Evolutionary conservation across 2,113 vertebrate species (phyloP).

Genomic region (Oryzias woworae): DNA sequence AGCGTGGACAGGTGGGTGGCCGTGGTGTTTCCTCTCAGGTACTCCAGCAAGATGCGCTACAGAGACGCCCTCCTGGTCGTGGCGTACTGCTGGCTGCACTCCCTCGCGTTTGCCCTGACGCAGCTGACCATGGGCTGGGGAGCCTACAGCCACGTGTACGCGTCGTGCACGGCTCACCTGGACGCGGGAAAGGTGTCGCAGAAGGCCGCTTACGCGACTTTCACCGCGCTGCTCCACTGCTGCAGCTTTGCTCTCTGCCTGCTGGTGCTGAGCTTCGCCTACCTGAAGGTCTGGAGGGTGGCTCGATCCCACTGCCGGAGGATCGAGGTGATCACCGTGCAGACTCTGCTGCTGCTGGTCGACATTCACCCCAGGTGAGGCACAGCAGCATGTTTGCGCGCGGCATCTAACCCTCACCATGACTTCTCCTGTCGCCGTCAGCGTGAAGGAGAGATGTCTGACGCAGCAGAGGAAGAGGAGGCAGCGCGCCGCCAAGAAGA

Average conservation of each 20-base stretch:
- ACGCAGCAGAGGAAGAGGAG: conserved; percentile 78
- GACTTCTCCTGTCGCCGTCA: conserved; percentile 37
- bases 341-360: conserved; percentile 80
- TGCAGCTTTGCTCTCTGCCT: conserved; percentile 79
- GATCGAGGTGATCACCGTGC: conserved; percentile 81
- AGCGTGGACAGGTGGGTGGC: conserved; percentile 84
- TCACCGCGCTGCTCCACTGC: conserved; percentile 78
- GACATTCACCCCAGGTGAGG: conserved; percentile 81
- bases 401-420: not conserved
- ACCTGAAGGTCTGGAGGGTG: conserved; percentile 79
- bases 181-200: conserved; percentile 41
- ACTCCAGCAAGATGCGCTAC: conserved; percentile 81
- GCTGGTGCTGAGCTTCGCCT: conserved; percentile 78
- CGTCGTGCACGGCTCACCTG: conserved; percentile 79
- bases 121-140: conserved; percentile 79
- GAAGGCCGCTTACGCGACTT: conserved; percentile 73
- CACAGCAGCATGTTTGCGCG: not conserved
- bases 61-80: conserved; percentile 77
- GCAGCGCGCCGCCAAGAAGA: conserved; percentile 80
- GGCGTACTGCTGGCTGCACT: conserved; percentile 78
- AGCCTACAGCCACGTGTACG: conserved; percentile 77
- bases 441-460: conserved; percentile 81
- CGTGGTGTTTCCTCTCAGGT: conserved; percentile 81
- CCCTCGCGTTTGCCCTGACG: conserved; percentile 74
- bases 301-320: conserved; percentile 82